Evolutionary conservation across 2,113 vertebrate genomes (phyloP), one percentile per base, ranked within the genome.

Genomic region (Diphyllodes magnificus): DNA sequence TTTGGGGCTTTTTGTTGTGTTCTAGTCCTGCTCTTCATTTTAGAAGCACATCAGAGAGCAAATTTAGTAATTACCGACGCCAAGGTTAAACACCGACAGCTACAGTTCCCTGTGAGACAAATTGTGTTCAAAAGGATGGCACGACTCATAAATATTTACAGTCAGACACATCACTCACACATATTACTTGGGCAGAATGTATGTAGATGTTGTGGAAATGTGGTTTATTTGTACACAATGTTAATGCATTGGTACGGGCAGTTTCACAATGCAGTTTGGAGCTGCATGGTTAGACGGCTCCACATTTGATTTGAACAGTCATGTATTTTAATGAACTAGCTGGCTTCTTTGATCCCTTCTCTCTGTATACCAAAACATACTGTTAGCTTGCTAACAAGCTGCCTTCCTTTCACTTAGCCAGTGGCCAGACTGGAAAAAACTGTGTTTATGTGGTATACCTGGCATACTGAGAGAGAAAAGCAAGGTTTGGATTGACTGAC

Each of bases 91-190:
- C 91, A 97, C 84, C 92, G 96, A 95, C 92, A 93, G 85, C 86
- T 95, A 79, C 89, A 65, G 37, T 94, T 94, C 90, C 73, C 72
- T 45, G 71, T 56, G 71, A 95, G 88, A 90, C 40, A 96, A 97
- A 96, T 90, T 96, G 88, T 94, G 87, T 96, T 97, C 85, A 86
- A 45, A 96, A 80, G 86, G 90, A 90, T 84, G 77, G 69, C 78
- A 42, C 81, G 45, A 84, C 81, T 97, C 82, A 92, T 91, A 94
- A 97, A 97, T 98, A 97, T 97, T 93, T 97, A 95, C 96, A 95
- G 82, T 90, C 81, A 92, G 94, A 82, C 93, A 94, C 63, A 94
- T 90, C 90, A 88, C 94, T 92, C 93, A 79, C 87, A 96, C 77
- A n/a, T 94, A 84, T 95, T 95, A 80, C 77, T 92, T 17, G 5